Percentiles rank a stretch among this genome's conserved stretches.
phyloP scores from a whole-genome alignment of 2,888 invertebrate species.

The Coenonympha arcania region DNA sequence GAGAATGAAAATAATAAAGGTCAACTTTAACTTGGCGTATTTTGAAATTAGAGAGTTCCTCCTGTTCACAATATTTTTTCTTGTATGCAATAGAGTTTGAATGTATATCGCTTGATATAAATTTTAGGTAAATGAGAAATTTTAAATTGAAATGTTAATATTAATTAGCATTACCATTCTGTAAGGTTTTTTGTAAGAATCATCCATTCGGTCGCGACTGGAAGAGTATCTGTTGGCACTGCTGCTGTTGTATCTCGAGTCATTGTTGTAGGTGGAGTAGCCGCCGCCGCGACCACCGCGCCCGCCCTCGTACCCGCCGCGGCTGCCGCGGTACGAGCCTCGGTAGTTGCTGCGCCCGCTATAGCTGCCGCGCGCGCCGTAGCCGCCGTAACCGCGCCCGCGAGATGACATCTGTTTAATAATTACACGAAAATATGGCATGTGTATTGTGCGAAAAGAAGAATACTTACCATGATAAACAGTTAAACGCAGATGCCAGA shows the following conservation, averaged over 20 bases:
- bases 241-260: constrained; percentile 56
- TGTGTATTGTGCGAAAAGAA: too few species aligned
- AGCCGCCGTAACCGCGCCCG: constrained; percentile 55
- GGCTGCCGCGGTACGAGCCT: constrained; percentile 59
- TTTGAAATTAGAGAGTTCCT: too few species aligned
- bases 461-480: too few species aligned
- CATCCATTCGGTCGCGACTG: constrained; percentile 60
- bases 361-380: constrained; percentile 50
- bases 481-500: too few species aligned
- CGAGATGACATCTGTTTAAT: constrained; percentile 60
- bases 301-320: constrained; percentile 59
- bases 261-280: constrained; percentile 58
- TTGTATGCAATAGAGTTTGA: too few species aligned
- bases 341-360: constrained; percentile 53
- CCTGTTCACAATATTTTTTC: too few species aligned
- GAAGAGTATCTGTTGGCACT: constrained; percentile 55
- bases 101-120: too few species aligned
- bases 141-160: background rate
- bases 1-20: too few species aligned
- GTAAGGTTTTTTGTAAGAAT: constrained; percentile 66
- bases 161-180: constrained; percentile 52
- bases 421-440: too few species aligned
- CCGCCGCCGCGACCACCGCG: constrained; percentile 62
- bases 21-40: too few species aligned
- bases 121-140: background rate